Percentiles rank a stretch among this genome's conserved stretches.
Evolutionary conservation across 2,113 vertebrate species (phyloP).

Genomic region (Natator depressus): DNA sequence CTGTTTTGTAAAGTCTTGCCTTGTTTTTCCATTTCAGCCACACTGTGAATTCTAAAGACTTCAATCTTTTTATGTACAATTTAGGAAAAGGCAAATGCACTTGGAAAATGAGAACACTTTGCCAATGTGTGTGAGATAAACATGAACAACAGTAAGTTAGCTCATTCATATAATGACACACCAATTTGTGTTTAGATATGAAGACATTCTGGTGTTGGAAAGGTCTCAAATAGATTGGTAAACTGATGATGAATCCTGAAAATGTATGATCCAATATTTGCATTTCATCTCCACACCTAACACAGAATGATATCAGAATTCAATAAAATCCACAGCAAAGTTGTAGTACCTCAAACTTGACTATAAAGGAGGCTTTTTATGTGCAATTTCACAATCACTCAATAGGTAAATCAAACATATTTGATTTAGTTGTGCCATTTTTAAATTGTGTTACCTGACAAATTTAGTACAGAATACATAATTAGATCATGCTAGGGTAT

Average conservation of each 20-base stretch:
- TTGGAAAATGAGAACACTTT: neutral
- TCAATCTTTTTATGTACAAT: neutral
- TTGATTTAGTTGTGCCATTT: slow-evolving; percentile 69
- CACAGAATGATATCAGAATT: neutral
- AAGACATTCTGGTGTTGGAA: slow-evolving; percentile 4
- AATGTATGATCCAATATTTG: neutral
- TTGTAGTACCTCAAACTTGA: slow-evolving; percentile 26
- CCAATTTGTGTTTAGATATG: neutral
- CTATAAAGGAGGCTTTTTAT: slow-evolving; percentile 43
- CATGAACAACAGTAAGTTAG: neutral
- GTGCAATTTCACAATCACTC: slow-evolving; percentile 56
- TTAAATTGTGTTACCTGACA: slow-evolving; percentile 69
- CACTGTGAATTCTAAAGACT: neutral
- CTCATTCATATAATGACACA: neutral
- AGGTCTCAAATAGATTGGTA: neutral
- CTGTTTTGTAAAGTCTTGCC: neutral
- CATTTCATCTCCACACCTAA: neutral
- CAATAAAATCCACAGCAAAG: slow-evolving; percentile 10
- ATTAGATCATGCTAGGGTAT: slow-evolving; percentile 60
- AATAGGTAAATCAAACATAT: slow-evolving; percentile 52
- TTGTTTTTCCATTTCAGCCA: neutral
- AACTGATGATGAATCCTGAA: neutral
- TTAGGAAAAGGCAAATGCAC: neutral
- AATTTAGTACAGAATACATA: slow-evolving; percentile 58
- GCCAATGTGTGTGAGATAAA: neutral